These are phyloP conservation scores for Chionomys nivalis DNA, from an alignment of 2,113 vertebrate species.

Conservation along the genomic window DNA sequence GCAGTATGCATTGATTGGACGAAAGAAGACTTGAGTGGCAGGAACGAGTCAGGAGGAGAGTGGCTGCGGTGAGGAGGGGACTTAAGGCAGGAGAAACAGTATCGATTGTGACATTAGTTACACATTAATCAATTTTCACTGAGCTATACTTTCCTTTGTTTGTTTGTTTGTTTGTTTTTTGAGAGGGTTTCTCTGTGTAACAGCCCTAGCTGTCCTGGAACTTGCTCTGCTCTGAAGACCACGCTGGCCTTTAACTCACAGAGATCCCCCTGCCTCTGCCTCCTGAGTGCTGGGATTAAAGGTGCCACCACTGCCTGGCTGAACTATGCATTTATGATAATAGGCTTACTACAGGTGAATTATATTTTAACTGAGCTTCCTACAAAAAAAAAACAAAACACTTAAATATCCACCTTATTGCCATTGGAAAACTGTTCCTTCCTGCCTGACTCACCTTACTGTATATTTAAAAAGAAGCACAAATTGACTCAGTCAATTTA, in stretches of 20 bases:
- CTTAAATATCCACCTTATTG: background rate
- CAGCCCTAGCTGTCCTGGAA: too few relatives aligned
- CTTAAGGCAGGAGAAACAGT: background rate
- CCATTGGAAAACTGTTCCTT: constrained; percentile 6
- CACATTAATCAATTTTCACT: background rate
- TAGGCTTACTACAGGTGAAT: constrained; percentile 30
- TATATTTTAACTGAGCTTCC: background rate
- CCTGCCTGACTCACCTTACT: background rate
- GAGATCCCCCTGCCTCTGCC: too few relatives aligned
- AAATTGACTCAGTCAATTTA: background rate
- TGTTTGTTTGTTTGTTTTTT: too few relatives aligned
- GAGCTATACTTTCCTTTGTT: background rate
- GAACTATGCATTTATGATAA: background rate
- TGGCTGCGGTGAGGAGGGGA: background rate
- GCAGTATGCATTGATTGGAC: background rate
- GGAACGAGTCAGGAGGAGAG: background rate
- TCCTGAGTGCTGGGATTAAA: too few relatives aligned
- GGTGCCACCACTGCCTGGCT: too few relatives aligned
- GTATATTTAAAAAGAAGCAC: constrained; percentile 44
- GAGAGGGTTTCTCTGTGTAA: too few relatives aligned
- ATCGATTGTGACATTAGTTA: background rate
- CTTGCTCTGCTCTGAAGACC: too few relatives aligned
- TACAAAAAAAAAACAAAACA: constrained; percentile 32
- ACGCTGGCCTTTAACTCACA: too few relatives aligned
- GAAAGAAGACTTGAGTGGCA: background rate